Percentiles rank a stretch among this genome's conserved stretches.
Evolutionary conservation across 2,113 vertebrate species (phyloP).

Genomic region (Phylloscopus whistleri): DNA sequence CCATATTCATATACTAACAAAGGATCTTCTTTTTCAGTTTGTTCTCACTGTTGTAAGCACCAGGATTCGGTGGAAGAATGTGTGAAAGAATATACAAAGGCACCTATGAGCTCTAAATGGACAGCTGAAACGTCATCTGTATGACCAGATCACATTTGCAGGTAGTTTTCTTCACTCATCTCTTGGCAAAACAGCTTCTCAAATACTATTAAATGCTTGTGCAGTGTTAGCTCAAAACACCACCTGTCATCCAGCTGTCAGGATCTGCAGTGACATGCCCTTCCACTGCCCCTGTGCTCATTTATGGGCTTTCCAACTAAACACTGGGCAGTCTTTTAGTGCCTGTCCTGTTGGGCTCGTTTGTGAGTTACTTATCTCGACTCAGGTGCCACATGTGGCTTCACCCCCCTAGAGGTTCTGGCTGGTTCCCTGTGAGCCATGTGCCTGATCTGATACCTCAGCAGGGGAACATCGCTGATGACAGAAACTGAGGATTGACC

Average conservation of each 20-base stretch:
- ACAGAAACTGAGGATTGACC: not conserved
- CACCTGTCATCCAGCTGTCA: not conserved
- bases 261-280: not conserved
- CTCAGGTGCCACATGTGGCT: not conserved
- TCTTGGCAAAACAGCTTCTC: not conserved
- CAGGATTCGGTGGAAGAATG: not conserved
- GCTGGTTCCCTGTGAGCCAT: not conserved
- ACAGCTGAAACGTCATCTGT: not conserved
- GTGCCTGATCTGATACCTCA: not conserved
- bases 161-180: constrained; percentile 18
- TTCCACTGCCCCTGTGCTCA: not conserved
- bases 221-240: not conserved
- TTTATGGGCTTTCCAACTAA: not conserved
- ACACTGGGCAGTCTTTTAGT: not conserved
- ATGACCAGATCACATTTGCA: not conserved
- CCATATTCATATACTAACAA: not conserved
- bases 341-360: not conserved
- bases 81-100: not conserved
- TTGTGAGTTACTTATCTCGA: not conserved
- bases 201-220: not conserved
- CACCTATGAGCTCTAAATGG: not conserved
- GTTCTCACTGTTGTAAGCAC: not conserved
- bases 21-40: constrained; percentile 25
- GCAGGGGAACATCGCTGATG: not conserved
- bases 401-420: not conserved